Base-by-base conservation (phyloP, 2,888 invertebrate genomes). In the Synanthedon andrenaeformis region DNA sequence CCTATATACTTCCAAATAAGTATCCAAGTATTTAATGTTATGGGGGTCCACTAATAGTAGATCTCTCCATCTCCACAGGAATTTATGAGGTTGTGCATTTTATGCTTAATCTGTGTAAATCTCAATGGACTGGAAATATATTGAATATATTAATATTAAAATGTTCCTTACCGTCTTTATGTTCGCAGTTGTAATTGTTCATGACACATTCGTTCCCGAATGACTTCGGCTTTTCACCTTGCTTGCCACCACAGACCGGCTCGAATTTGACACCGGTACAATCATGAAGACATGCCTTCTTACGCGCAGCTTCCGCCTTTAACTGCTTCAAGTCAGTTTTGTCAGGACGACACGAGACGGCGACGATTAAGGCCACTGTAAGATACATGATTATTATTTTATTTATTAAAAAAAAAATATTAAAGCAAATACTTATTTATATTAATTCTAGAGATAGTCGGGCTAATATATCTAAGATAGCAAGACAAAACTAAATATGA, bases 101-200 rank as follows among this genome's bases (percentile, higher is more conserved):
- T 8, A 35, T 35, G 8, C 2, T 35, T 8, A n/a, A 35, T 35
- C 8, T 35, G 8, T 35, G 28, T 35, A 35, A 35, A 35, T 35
- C 35, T 35, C 35, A 35, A 35, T 35, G 10, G 35, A 35, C 35
- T 35, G 35, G 28, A 28, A 28, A 28, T 28, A 28, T 28, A 8
- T 28, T 28, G 6, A 28, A 28, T 8, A 8, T 28, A 28, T 28
- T 28, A 8, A 28, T 1, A 28, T 28, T 28, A 35, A 35, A 35
- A 35, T 8, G 8, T 35, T 10, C 10, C 90, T 89, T 73, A 92
- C 92, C 89, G 51, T 89, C 89, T 64, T 89, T 89, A 64, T 90
- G 82, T 65, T 92, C 91, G 74, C 92, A 92, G 64, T 92, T 92
- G 71, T 90, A 89, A 62, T 90, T 90, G 57, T 89, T 87, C 75